Percentiles rank a stretch among this genome's conserved stretches.
Conservation (phyloP, 2,113 vertebrate genomes). For the Butorides virescens region DNA sequence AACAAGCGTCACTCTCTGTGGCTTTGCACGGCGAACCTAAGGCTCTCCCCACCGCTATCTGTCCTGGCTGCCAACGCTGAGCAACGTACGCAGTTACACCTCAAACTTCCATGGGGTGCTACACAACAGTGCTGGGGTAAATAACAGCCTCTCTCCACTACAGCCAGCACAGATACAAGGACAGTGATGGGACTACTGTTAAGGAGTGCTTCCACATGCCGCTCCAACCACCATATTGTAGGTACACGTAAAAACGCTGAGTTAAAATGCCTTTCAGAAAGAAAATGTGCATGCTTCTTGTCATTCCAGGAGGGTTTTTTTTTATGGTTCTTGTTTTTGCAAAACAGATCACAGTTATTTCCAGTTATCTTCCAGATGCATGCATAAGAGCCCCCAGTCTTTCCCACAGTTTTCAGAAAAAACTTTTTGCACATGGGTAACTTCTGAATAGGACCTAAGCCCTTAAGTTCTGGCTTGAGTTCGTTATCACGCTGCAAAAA, state of each 20-base stretch:
- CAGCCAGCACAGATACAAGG: background rate
- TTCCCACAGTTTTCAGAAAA: background rate
- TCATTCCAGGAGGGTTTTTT: background rate
- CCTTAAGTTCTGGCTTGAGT: background rate
- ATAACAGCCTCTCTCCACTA: background rate
- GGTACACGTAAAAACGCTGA: accelerated
- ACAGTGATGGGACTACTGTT: background rate
- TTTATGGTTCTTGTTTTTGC: background rate
- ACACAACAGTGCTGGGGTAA: background rate
- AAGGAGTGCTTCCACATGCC: background rate
- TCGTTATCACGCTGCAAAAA: background rate
- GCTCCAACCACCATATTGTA: background rate
- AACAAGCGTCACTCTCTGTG: accelerated
- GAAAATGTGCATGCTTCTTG: accelerated
- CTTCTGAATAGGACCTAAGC: background rate
- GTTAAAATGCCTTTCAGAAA: background rate
- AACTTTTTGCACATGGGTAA: background rate
- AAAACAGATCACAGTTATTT: background rate
- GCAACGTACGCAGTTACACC: accelerated
- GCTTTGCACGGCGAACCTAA: accelerated
- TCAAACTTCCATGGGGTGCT: background rate
- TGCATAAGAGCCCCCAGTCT: background rate
- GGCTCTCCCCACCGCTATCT: background rate
- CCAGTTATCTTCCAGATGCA: background rate
- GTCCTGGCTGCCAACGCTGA: background rate